Evolutionary conservation across 2,797 vertebrate genomes (phyloP), one percentile per base, ranked within the genome.

Genomic region (Chanos chanos): DNA sequence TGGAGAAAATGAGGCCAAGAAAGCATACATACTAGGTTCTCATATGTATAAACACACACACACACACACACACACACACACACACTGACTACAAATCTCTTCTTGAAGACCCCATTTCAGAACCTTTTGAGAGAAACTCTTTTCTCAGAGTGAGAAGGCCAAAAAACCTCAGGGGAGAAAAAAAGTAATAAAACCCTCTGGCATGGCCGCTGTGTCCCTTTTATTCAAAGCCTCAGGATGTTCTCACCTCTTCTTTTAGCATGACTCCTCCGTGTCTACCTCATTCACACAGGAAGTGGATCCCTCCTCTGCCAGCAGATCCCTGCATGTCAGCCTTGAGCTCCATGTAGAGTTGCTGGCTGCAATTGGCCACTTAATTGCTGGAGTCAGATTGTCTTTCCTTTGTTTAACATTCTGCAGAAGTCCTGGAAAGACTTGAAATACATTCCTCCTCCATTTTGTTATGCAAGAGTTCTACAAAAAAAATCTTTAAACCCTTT

Each of bases 331-430:
- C 52, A 47, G 47, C 68, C 59, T 59, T 62, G 28, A 72, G 57
- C 64, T 68, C 27, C 12, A 16, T 24, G 34, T 45, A 45, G 28
- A 61, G 9, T 13, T 9, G n/a, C 45, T 54, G 39, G 40, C 47
- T 57, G 34, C 51, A 40, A 75, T 71, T 67, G 61, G 49, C 55
- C 61, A 61, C 33, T 61, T 70, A 68, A 74, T 74, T 72, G 61
- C 30, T 61, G 72, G 44, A 71, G 71, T 77, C 67, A 63, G 48
- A 60, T 53, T 71, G 62, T 74, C 60, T 68, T 75, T 71, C 55
- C 60, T 71, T 64, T 74, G 51, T 73, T 75, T 70, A 65, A 59
- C 43, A 62, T 70, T 61, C 70, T 49, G 22, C 58, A 58, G 55
- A 44, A 62, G 57, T 52, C 57, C 58, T 71, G 67, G 70, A 74